These are phyloP conservation scores for Holacanthus passer DNA, from an alignment of 2,113 vertebrate species.

Conservation along the genomic window DNA sequence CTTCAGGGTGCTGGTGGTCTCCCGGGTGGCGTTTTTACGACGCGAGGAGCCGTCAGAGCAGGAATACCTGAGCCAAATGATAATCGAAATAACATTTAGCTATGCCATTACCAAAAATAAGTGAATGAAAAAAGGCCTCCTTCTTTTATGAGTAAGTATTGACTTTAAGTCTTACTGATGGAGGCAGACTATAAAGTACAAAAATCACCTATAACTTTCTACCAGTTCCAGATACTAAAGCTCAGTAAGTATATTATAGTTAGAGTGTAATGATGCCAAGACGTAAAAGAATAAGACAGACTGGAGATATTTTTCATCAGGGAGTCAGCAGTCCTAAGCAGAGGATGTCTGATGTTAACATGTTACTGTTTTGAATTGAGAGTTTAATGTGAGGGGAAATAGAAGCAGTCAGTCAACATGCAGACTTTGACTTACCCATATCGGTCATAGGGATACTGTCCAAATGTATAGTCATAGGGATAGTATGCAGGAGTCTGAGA, in stretches of 20 bases:
- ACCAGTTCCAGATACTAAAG: not conserved
- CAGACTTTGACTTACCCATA: slow-evolving; percentile 79
- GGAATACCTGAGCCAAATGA: slow-evolving; percentile 86
- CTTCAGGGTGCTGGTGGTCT: slow-evolving; percentile 95
- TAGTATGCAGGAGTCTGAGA: slow-evolving; percentile 90
- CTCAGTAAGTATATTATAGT: not conserved
- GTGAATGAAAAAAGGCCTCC: not conserved
- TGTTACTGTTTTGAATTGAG: not conserved
- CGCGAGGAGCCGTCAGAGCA: slow-evolving; percentile 91
- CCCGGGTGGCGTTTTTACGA: slow-evolving; percentile 95
- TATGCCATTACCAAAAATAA: not conserved
- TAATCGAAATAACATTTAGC: not conserved
- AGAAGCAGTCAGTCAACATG: not conserved
- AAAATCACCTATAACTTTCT: not conserved
- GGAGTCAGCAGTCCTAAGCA: not conserved
- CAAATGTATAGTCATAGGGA: slow-evolving; percentile 91
- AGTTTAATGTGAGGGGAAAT: not conserved
- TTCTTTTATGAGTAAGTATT: not conserved
- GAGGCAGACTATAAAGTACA: not conserved
- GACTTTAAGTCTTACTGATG: slow-evolving; percentile 14
- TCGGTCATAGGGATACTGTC: slow-evolving; percentile 95
- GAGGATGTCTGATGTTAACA: not conserved
- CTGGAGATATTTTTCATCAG: not conserved
- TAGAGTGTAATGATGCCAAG: not conserved
- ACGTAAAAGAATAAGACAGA: not conserved